Percentiles rank a stretch among this genome's conserved stretches.
phyloP scores from a whole-genome alignment of 2,888 invertebrate species.

The Melanophora roralis region DNA sequence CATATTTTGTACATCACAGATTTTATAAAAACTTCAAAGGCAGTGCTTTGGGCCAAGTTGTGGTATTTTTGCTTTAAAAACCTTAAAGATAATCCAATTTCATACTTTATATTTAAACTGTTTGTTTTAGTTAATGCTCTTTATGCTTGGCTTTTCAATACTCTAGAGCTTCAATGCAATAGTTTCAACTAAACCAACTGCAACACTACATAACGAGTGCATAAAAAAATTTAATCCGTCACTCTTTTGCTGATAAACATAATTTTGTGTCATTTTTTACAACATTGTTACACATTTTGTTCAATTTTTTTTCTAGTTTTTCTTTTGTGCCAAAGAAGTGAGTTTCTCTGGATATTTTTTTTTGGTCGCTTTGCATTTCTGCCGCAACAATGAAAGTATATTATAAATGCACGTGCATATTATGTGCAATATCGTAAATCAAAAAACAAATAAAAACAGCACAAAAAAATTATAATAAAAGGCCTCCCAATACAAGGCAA shows the following conservation, averaged over 20 bases:
- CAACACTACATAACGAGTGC: not conserved
- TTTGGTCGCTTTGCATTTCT: not conserved
- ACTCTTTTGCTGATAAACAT: constrained; percentile 41
- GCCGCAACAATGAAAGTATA: constrained; percentile 8
- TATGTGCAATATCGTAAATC: constrained; percentile 57
- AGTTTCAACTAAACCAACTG: not conserved
- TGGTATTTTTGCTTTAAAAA: constrained; percentile 16
- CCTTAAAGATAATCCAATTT: constrained; percentile 38
- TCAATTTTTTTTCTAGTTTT: constrained; percentile 9
- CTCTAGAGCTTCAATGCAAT: not conserved
- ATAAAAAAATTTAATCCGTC: constrained; percentile 48
- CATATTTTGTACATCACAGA: too few species aligned
- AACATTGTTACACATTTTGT: constrained; percentile 43
- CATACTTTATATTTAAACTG: constrained; percentile 39
- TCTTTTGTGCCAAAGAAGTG: not conserved
- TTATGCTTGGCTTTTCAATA: not conserved
- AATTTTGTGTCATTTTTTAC: constrained; percentile 32
- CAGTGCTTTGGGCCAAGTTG: constrained; percentile 36
- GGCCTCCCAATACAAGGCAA: not conserved
- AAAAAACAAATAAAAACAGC: constrained; percentile 39
- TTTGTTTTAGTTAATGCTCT: not conserved
- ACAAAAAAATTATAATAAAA: not conserved
- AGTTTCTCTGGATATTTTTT: constrained; percentile 26
- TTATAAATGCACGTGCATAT: constrained; percentile 55
- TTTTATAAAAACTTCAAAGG: constrained; percentile 20